Conservation (phyloP, 1,140 invertebrate genomes). For the Heliconius eleuchia region DNA sequence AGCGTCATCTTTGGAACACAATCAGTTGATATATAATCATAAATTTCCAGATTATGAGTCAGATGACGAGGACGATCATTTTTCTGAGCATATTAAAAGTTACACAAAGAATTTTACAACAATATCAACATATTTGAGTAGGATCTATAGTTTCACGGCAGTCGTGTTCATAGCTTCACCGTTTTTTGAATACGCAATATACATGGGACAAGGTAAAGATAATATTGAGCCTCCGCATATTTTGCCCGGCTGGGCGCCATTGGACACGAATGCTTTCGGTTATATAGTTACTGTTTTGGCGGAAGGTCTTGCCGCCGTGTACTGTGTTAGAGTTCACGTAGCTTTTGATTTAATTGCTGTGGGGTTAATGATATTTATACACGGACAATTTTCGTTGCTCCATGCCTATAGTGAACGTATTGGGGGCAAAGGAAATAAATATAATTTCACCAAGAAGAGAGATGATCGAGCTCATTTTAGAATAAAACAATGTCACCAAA, state of each 20-base stretch:
- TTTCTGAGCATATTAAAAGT: conserved; percentile 37
- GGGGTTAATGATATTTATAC: conserved; percentile 65
- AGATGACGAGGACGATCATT: conserved; percentile 45
- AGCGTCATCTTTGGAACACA: conserved; percentile 48
- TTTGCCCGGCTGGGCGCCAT: conserved; percentile 55
- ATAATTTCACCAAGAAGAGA: conserved; percentile 38
- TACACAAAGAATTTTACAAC: conserved; percentile 52
- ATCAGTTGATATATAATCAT: conserved; percentile 30
- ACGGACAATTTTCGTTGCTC: conserved; percentile 59
- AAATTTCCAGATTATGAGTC: conserved; percentile 49
- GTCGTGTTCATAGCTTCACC: conserved; percentile 57
- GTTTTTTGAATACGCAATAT: conserved; percentile 51
- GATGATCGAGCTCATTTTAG: conserved; percentile 54
- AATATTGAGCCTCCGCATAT: conserved; percentile 48
- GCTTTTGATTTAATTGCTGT: conserved; percentile 57
- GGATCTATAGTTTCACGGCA: conserved; percentile 53
- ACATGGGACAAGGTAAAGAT: conserved; percentile 32
- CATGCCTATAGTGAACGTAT: conserved; percentile 52
- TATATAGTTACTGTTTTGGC: conserved; percentile 49
- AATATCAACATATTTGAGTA: conserved; percentile 44
- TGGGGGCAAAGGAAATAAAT: conserved; percentile 48
- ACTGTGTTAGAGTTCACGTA: conserved; percentile 57
- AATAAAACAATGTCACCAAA: conserved; percentile 55
- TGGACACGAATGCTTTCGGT: conserved; percentile 43
- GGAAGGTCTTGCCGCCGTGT: conserved; percentile 52